These are phyloP conservation scores for Pediacus dermestoides DNA, from an alignment of 2,888 invertebrate genomes.

Conservation along the genomic window DNA sequence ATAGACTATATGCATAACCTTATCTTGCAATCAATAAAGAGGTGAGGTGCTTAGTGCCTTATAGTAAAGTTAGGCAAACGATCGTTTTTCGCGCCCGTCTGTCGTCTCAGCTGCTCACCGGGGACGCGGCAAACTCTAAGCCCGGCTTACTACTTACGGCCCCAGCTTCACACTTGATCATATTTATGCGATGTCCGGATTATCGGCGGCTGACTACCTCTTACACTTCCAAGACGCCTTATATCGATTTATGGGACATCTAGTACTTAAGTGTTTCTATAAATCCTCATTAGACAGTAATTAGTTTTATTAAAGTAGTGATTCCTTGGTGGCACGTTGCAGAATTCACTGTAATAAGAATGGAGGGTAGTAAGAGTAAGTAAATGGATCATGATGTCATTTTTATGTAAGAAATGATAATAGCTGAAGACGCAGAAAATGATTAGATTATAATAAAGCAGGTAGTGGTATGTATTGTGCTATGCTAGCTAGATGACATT, in stretches of 20 bases:
- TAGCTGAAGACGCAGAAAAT: no score
- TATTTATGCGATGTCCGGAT: conserved; percentile 54
- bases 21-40: conserved; percentile 41
- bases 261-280: conserved; percentile 44
- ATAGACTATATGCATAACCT: conserved; percentile 22
- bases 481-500: no score
- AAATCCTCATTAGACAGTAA: conserved; percentile 47
- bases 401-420: no score
- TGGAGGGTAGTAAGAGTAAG: no score
- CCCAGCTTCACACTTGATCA: conserved; percentile 53
- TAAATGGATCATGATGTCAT: no score
- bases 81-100: conserved; percentile 42
- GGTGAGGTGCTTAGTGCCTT: conserved; percentile 37
- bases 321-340: no score
- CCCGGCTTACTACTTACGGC: conserved; percentile 50
- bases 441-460: no score
- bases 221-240: conserved; percentile 48
- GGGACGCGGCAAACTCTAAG: conserved; percentile 50
- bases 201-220: conserved; percentile 50
- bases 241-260: conserved; percentile 50
- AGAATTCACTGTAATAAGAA: no score
- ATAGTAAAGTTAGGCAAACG: conserved; percentile 39
- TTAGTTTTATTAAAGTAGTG: conserved; percentile 41
- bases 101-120: conserved; percentile 48
- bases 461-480: no score